phyloP scores from a whole-genome alignment of 2,113 vertebrate species.

The Ibidorhyncha struthersii region DNA sequence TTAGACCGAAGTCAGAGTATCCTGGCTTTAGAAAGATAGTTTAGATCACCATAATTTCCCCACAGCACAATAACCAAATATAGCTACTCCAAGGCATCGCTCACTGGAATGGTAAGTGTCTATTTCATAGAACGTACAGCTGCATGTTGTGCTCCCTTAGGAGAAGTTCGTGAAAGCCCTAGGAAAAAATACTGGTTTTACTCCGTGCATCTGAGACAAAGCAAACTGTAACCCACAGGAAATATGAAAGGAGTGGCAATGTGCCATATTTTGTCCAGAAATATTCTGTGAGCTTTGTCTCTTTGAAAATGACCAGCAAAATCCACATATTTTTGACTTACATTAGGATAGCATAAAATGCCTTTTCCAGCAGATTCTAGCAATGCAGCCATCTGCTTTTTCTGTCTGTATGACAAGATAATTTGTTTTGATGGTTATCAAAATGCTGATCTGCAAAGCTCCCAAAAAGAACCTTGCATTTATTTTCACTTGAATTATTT shows the following conservation, averaged over 20 bases:
- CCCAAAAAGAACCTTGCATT: background rate
- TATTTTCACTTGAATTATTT: slow-evolving; percentile 22
- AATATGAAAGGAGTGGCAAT: background rate
- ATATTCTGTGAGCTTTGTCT: background rate
- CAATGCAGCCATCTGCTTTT: slow-evolving; percentile 36
- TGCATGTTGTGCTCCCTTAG: background rate
- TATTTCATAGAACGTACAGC: background rate
- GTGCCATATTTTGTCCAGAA: background rate
- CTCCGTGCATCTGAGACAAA: background rate
- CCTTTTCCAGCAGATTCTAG: slow-evolving; percentile 12
- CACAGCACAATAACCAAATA: background rate
- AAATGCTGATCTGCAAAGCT: slow-evolving; percentile 45
- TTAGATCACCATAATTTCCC: background rate
- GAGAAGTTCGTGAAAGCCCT: background rate
- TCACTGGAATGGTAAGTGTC: background rate
- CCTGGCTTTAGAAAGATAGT: background rate
- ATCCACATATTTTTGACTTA: background rate
- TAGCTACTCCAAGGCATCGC: background rate
- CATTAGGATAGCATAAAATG: background rate
- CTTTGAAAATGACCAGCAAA: background rate
- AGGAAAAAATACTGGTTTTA: background rate
- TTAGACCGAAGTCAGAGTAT: background rate
- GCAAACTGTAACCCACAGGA: slow-evolving; percentile 6
- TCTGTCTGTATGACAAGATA: background rate
- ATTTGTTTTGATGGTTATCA: slow-evolving; percentile 30